Evolutionary conservation across 2,797 vertebrate genomes (phyloP), one percentile per base, ranked within the genome.

Genomic region (Falco biarmicus): DNA sequence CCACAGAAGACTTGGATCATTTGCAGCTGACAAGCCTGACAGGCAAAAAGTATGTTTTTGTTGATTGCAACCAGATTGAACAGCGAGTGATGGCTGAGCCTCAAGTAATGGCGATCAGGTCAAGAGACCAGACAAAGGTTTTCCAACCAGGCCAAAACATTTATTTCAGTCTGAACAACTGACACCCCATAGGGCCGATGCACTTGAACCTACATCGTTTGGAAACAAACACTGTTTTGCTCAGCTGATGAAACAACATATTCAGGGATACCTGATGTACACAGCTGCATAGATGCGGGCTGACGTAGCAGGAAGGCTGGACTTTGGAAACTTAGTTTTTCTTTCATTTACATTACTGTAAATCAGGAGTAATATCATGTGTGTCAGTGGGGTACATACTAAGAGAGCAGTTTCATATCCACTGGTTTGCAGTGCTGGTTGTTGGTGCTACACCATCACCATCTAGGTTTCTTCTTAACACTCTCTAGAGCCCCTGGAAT

Each of bases 1-100:
- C 94, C 86, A 93, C 94, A 96, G 93, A 96, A 96, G 94, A 84
- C 73, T 92, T 83, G 95, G 94, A 92, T 97, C 82, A 74, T 91
- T 96, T 90, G 95, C 89, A 97, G 92, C 79, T 89, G 92, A 95
- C 93, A 96, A 87, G 91, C 79, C 94, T 70, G 93, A 97, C 93
- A 91, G 95, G 94, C 94, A 48, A 28, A 37, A 89, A 71, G 26
- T 21, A 32, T 19, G 39, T 61, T 97, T 82, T 57, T 43, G 65
- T 89, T 85, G 89, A 80, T 15, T 63, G 34, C 68, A 93, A 79
- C 34, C 85, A 51, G 45, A 69, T 13, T 71, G 39, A 26, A 59
- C 19, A 75, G 77, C 3, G 3, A 87, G 79, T 22, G 28, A 37
- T 10, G 63, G 69, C 84, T 53, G 45, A 78, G 66, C 31, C 32